Evolutionary conservation across 2,888 invertebrate genomes (phyloP).

Genomic region (Polyommatus iphigenia): DNA sequence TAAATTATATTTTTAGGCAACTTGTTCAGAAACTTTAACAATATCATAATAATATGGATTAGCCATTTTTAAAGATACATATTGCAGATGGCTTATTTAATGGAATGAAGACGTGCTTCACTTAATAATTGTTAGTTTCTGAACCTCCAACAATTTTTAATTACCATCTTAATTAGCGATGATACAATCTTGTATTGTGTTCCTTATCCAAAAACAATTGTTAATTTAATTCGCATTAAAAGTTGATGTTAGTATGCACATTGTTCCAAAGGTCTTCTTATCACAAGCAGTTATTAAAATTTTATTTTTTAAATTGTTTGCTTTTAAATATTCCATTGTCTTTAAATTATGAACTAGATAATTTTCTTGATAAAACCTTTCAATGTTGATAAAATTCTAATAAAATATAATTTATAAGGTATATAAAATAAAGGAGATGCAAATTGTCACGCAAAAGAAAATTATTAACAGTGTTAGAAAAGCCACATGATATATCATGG

Average conservation of each 20-base stretch:
- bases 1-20: too few relatives aligned
- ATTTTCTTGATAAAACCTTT: too few relatives aligned
- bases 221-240: constrained; percentile 27
- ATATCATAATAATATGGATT: not conserved
- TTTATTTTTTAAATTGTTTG: not conserved
- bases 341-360: not conserved
- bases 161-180: constrained; percentile 64
- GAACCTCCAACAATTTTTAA: constrained; percentile 72
- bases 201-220: constrained; percentile 41
- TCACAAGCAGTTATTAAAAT: not conserved
- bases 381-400: too few relatives aligned
- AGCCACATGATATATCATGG: constrained; percentile 42
- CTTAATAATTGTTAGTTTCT: constrained; percentile 51
- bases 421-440: not conserved
- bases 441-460: constrained; percentile 8
- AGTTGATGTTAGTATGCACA: not conserved
- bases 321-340: not conserved
- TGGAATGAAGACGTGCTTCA: too few relatives aligned
- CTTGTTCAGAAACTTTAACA: not conserved
- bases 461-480: constrained; percentile 27
- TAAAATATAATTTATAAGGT: not conserved
- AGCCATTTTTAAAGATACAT: too few relatives aligned
- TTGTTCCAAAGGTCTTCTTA: constrained; percentile 24
- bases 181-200: constrained; percentile 44
- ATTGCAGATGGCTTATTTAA: too few relatives aligned